Evolutionary conservation across 2,888 invertebrate genomes (phyloP), one percentile per base, ranked within the genome.

Genomic region (Petrolisthes manimaculis): DNA sequence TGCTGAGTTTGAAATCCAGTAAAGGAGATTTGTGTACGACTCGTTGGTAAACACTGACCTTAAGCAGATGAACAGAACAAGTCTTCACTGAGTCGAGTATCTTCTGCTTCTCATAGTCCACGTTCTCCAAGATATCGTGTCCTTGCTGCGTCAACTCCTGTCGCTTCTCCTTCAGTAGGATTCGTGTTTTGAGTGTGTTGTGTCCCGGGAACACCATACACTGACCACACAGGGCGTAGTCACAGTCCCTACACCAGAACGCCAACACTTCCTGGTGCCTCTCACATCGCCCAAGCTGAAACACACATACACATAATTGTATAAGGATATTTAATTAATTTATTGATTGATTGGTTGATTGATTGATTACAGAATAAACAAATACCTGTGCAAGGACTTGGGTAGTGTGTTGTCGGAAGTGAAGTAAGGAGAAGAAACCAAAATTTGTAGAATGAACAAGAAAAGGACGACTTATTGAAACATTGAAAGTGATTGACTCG

Each of bases 221-320:
- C 51, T 85, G 67, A 9, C 88, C 89, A 67, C 90, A 90, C 21
- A 87, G 87, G 14, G 90, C 61, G 12, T 14, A 56, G 6, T 83
- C 74, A 82, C 90, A 90, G 12, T 88, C 61, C n/a, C 83, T 71
- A 75, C 90, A 90, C 90, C 90, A 90, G 84, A 86, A 90, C 69
- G 54, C 61, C 55, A 79, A 71, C 24, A 80, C 56, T 21, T 71
- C 56, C n/a, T 54, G 53, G 75, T 88, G 88, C 3, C 51, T 80
- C 61, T 71, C 18, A 24, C 88, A 88, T 37, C n/a, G 12, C n/a
- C 84, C 83, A 54, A 78, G 67, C 87, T 80, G 71, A 21, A 77
- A 79, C 79, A 12, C 51, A 14, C 37, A 6, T n/a, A 24, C 37
- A 75, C 37, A 75, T n/a, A n/a, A 6, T 75, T 6, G 37, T 75